Evolutionary conservation across 2,888 invertebrate genomes (phyloP), one percentile per base, ranked within the genome.

Genomic region (Mechanitis messenoides): DNA sequence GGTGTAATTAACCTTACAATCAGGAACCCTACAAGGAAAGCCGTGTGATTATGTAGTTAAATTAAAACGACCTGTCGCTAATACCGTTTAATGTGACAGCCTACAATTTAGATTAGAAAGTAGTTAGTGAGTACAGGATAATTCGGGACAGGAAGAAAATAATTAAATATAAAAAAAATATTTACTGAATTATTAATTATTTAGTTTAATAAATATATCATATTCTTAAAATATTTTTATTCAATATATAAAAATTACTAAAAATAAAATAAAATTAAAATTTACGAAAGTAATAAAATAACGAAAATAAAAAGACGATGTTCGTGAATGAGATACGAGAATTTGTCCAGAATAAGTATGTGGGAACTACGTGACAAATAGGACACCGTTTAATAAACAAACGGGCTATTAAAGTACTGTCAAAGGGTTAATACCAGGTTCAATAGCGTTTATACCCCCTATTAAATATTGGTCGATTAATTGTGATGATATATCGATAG

Each of bases 371-470:
- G 78, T 78, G 84, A 82, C 83, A 80, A 80, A 79, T 75, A 76
- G 81, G 79, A 83, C 83, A 77, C 35, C 75, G 78, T 80, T 85
- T 83, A 86, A 83, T 83, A 85, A 85, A 82, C 84, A 82, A 74
- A 78, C 69, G 74, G 79, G 78, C 79, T 87, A 88, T 89, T 88
- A 87, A 77, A 74, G 72, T 76, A 76, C 74, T 84, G 85, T 87
- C 85, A 88, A 88, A 87, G 88, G 88, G 87, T 87, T 88, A 88
- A 88, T 80, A 68, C 65, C 68, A 70, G 85, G 78, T 68, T 74
- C 35, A 42, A 42, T 9, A 42, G 3, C 9, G 42, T 7, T 42
- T 11, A 42, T 42, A 42, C 42, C 3, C 4, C 4, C 6, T 35
- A 6, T 35, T 35, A 35, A 42, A 3, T 42, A 42, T 42, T 68